Base-by-base conservation (phyloP, 2,113 vertebrate genomes). In the Pelecanoides urinatrix region DNA sequence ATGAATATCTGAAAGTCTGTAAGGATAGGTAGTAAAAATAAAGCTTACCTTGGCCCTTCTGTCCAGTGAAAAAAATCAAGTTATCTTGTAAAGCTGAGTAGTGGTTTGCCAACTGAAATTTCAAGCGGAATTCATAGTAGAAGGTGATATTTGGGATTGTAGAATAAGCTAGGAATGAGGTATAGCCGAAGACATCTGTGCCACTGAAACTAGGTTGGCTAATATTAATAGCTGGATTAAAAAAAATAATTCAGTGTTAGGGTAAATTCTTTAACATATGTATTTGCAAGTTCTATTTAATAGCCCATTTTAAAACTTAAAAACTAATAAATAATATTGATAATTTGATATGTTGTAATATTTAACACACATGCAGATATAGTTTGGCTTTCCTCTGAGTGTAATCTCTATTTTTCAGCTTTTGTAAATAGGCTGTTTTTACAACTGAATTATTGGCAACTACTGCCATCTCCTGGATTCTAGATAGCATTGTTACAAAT, bases 31-130 rank as follows among this genome's bases (percentile, higher is more conserved):
- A 77, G 55, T 23, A 88, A 23, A 76, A 71, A 50, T 27, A 92
- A 90, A 96, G 8, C 98, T 98, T 98, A 99, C 99, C 98, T 96
- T 97, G 97, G 85, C 98, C 98, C 87, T 98, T 99, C 90, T 98
- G 98, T 89, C 99, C 99, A 70, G 98, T 98, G 94, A 98, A 99
- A 98, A 99, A 98, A 91, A 99, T 98, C 89, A 99, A 95, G 95
- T 99, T 99, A 91, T 99, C 98, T 97, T 97, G 97, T 86, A 98
- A 79, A 58, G 99, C 98, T 6, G 98, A 98, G 22, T 96, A 88
- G 59, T 98, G 97, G 86, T 98, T 98, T 93, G 98, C 96, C 53
- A 99, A 97, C 2, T 97, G 98, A 98, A 99, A 98, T 97, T 98
- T 99, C 88, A 99, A 58, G 74, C 34, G 97, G 97, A 99, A 99